Evolutionary conservation across 2,113 vertebrate species (phyloP).

Genomic region (Silurus glanis): DNA sequence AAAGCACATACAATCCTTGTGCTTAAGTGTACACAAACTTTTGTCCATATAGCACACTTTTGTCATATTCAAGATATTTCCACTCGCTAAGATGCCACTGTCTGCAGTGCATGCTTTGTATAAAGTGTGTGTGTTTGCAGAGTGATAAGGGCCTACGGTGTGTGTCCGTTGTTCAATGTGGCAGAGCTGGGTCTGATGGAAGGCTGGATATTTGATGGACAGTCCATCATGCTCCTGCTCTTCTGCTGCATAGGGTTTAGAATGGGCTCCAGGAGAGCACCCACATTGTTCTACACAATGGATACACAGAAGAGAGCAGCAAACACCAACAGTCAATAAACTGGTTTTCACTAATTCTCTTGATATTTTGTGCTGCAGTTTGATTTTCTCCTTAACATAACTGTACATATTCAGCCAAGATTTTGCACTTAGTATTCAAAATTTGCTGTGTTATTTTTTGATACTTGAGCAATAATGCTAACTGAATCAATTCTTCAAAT

Average conservation of each 20-base stretch:
- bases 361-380: neutral
- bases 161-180: conserved; percentile 87
- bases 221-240: conserved; percentile 73
- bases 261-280: conserved; percentile 74
- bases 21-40: too few species aligned
- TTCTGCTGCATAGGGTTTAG: conserved; percentile 76
- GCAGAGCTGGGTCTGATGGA: conserved; percentile 78
- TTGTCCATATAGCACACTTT: too few species aligned
- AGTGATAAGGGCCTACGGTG: conserved; percentile 76
- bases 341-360: neutral
- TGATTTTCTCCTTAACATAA: neutral
- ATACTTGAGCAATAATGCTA: neutral
- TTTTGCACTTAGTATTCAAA: neutral
- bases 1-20: too few species aligned
- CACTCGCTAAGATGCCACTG: too few species aligned
- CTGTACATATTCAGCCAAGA: neutral
- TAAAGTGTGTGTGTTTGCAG: neutral
- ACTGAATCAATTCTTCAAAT: neutral
- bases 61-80: too few species aligned
- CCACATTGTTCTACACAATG: conserved; percentile 67
- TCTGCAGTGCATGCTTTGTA: neutral
- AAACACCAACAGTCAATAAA: neutral
- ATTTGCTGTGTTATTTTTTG: neutral
- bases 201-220: conserved; percentile 76
- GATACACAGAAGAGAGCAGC: neutral